Base-by-base conservation (phyloP, 2,888 invertebrate species). In the Leptinotarsa rubiginosa region DNA sequence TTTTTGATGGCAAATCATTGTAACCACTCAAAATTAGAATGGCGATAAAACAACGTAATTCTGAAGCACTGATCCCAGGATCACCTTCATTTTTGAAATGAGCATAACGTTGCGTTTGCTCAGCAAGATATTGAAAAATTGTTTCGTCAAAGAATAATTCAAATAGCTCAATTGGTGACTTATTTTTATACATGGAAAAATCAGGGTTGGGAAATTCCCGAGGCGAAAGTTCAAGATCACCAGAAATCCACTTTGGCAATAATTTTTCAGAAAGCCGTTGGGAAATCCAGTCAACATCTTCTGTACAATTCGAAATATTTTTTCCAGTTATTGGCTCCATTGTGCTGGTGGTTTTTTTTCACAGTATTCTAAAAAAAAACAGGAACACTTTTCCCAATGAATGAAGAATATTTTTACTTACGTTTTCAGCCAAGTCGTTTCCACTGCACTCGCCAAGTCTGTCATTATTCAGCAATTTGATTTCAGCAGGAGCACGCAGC, bases 11-110 rank as follows among this genome's bases (percentile, higher is more conserved):
- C 41, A 79, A 64, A 47, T 52, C 20, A 70, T 80, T 77, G 65
- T 83, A 82, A n/a, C 80, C 81, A 77, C 72, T 80, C 4, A 81
- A 31, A 68, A 80, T 71, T 31, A 80, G 47, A 50, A 79, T 79
- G 31, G 56, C 76, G 1, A 78, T 49, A 67, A 72, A 73, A 73
- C 73, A 75, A 66, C 74, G 70, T 50, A 79, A 77, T 73, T 80
- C 76, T 20, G 7, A 22, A 10, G 20, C 12, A 20, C 7, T 56
- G 10, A 56, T 56, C 7, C 22, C 56, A 7, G 56, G 56, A 15
- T n/a, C n/a, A n/a, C n/a, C n/a, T n/a, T n/a, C 13, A 75, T 66
- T 65, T 68, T 47, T n/a, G 71, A 67, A 62, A 70, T 69, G 15
- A 49, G 31, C 16, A 49, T 41, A 73, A 75, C 75, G 70, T 70